A percentile compares a stretch with the other conserved stretches of the same genome.
phyloP scores from a whole-genome alignment of 2,797 vertebrate species.

The Sebastes nivosus region DNA sequence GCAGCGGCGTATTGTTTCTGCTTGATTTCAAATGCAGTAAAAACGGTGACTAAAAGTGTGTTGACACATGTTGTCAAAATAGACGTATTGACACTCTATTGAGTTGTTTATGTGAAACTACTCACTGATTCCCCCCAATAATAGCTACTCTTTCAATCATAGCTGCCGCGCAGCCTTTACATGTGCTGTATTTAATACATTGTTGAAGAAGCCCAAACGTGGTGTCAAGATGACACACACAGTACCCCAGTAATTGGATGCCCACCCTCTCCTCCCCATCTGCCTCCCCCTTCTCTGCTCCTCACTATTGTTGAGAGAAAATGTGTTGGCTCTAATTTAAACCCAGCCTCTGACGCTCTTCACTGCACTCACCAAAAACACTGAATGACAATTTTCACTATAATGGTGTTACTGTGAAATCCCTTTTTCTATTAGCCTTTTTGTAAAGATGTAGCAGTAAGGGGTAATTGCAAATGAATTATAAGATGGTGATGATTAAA shows the following conservation, averaged over 20 bases:
- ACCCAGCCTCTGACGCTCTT: conserved; percentile 51
- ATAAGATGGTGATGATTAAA: conserved; percentile 48
- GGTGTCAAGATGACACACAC: conserved; percentile 69
- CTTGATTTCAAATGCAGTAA: conserved; percentile 4
- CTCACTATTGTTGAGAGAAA: conserved; percentile 64
- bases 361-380: conserved; percentile 60
- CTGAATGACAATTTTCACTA: conserved; percentile 63
- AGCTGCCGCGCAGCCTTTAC: conserved; percentile 36
- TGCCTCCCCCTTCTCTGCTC: background rate
- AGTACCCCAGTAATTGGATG: conserved; percentile 71
- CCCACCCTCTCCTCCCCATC: conserved; percentile 10
- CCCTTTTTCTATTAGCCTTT: conserved; percentile 49
- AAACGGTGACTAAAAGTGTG: conserved; percentile 6
- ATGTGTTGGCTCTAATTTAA: conserved; percentile 73
- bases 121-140: background rate
- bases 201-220: conserved; percentile 51
- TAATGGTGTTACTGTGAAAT: conserved; percentile 44
- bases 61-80: conserved; percentile 41
- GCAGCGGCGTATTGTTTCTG: background rate
- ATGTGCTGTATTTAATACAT: conserved; percentile 51
- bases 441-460: conserved; percentile 30
- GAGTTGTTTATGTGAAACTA: conserved; percentile 21
- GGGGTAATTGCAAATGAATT: conserved; percentile 57
- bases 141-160: conserved; percentile 38
- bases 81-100: conserved; percentile 11